A percentile compares a stretch with the other conserved stretches of the same genome.
phyloP scores from a whole-genome alignment of 1,140 invertebrate species.

The Zaprionus nigranus region DNA sequence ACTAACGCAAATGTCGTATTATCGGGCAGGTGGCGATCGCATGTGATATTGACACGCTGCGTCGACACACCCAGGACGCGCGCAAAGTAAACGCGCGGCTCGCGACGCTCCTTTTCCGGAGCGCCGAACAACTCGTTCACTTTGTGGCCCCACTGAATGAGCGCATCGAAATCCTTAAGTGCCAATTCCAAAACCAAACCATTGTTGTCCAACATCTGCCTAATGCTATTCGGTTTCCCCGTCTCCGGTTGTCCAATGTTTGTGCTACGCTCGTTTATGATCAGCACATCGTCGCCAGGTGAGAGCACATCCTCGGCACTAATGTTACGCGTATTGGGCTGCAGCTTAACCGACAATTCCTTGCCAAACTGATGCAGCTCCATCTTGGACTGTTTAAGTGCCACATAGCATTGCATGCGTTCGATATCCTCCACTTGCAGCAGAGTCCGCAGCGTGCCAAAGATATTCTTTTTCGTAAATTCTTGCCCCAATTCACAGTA shows the following conservation, averaged over 20 bases:
- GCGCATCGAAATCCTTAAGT: constrained; percentile 64
- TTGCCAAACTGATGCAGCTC: constrained; percentile 66
- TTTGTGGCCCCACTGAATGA: constrained; percentile 49
- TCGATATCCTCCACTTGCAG: constrained; percentile 77
- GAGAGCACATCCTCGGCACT: constrained; percentile 66
- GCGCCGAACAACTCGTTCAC: constrained; percentile 51
- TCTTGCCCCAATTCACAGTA: constrained; percentile 51
- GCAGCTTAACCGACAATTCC: constrained; percentile 69
- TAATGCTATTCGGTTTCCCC: constrained; percentile 31
- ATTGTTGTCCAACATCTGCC: constrained; percentile 55
- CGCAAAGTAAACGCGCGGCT: constrained; percentile 64
- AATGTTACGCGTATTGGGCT: constrained; percentile 22
- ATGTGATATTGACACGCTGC: constrained; percentile 69
- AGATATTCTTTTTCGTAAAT: constrained; percentile 51
- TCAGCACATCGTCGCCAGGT: constrained; percentile 67
- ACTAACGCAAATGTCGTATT: constrained; percentile 62
- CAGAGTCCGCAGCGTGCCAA: constrained; percentile 53
- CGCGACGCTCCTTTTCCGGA: constrained; percentile 47
- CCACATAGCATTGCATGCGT: constrained; percentile 57
- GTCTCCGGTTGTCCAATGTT: not conserved
- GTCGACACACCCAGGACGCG: constrained; percentile 61
- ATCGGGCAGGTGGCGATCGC: constrained; percentile 62
- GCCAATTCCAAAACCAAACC: constrained; percentile 57
- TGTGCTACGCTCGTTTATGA: constrained; percentile 53
- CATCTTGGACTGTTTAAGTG: constrained; percentile 62